These are phyloP conservation scores for Molossus molossus DNA, from an alignment of 2,797 vertebrate species.

Conservation along the genomic window DNA sequence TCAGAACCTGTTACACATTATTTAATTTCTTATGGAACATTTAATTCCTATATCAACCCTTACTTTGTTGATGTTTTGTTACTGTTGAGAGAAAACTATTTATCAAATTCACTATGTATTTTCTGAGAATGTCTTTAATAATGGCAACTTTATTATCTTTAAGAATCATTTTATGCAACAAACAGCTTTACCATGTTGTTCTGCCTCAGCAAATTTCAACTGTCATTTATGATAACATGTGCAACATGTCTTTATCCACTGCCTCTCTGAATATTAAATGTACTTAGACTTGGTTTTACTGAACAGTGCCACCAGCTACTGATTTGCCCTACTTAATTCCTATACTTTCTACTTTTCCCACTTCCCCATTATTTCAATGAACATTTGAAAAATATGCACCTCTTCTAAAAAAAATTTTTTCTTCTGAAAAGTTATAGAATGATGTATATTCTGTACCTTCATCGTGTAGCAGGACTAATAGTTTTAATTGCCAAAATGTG, in stretches of 20 bases:
- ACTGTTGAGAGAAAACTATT: background rate
- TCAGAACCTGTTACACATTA: background rate
- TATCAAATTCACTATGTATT: constrained; percentile 13
- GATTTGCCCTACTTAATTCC: background rate
- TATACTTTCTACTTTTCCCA: background rate
- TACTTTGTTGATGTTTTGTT: background rate
- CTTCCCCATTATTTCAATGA: background rate
- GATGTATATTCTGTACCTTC: background rate
- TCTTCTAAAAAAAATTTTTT: constrained; percentile 27
- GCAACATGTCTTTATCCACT: background rate
- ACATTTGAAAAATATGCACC: background rate
- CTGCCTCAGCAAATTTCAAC: background rate
- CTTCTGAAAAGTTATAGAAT: background rate
- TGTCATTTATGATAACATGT: background rate
- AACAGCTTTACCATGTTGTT: constrained; percentile 8
- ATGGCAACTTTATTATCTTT: background rate
- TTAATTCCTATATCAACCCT: background rate
- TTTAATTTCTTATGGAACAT: background rate
- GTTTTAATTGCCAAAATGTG: constrained; percentile 28
- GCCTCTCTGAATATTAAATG: background rate
- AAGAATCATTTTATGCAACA: background rate
- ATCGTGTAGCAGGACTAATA: background rate
- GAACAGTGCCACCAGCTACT: background rate
- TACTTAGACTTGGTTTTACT: background rate
- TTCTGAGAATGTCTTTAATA: background rate